Conservation (phyloP, 1,140 invertebrate species). For the Kradibia gibbosae region DNA sequence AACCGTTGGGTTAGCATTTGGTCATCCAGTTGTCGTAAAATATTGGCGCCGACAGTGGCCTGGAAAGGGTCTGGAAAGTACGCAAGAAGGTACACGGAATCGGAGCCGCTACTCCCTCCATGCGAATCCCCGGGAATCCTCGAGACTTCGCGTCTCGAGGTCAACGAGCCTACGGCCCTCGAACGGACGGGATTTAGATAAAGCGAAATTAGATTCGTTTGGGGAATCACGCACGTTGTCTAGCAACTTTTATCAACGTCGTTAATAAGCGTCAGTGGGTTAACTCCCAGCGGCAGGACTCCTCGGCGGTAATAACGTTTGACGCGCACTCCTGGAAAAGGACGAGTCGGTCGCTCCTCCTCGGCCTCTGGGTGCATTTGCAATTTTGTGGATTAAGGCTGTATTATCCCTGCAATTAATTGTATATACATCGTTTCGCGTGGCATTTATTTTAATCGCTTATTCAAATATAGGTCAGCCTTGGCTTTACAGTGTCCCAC, state of each 20-base stretch:
- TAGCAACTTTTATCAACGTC: conserved; percentile 1
- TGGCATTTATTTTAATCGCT: background rate
- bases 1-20: background rate
- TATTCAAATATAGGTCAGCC: background rate
- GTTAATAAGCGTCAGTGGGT: conserved; percentile 6
- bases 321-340: background rate
- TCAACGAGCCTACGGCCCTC: background rate
- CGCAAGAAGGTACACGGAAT: background rate
- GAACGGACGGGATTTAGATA: background rate
- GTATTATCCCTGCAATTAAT: conserved; percentile 12
- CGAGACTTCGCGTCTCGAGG: conserved; percentile 21
- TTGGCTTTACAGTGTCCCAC: background rate
- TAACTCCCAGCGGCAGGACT: background rate
- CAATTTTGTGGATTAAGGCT: background rate
- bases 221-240: conserved; percentile 21
- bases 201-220: background rate
- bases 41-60: conserved; percentile 15
- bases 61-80: background rate
- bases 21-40: conserved; percentile 9
- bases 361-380: background rate
- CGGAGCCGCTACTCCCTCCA: background rate
- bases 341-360: background rate
- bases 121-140: conserved; percentile 16
- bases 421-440: background rate
- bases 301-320: background rate